These are phyloP conservation scores for Rynchops niger DNA, from an alignment of 2,113 vertebrate species.

Conservation along the genomic window DNA sequence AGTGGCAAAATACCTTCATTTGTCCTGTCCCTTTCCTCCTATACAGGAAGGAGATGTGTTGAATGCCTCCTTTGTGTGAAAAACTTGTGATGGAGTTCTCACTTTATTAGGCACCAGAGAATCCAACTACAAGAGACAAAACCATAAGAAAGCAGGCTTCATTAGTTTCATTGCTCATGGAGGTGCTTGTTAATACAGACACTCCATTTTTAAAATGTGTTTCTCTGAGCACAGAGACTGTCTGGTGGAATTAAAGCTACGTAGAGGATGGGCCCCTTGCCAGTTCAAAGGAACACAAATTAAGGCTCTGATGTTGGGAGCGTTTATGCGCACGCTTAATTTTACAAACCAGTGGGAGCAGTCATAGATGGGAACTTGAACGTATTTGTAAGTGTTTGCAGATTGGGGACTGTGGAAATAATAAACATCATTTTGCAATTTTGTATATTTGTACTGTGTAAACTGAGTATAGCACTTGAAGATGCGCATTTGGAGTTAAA, in stretches of 20 bases:
- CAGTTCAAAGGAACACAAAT: slow-evolving; percentile 57
- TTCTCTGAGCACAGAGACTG: slow-evolving; percentile 29
- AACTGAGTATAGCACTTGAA: neutral
- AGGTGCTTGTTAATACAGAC: slow-evolving; percentile 64
- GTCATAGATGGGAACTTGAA: neutral
- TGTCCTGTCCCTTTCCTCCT: neutral
- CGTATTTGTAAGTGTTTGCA: neutral
- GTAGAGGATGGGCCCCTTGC: slow-evolving; percentile 51
- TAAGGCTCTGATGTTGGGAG: slow-evolving; percentile 40
- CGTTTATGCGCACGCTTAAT: slow-evolving; percentile 35
- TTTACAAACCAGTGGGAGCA: slow-evolving; percentile 39
- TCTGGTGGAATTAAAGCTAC: slow-evolving; percentile 50
- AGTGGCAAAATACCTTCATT: neutral
- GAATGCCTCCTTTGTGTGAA: neutral
- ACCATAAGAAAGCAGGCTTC: slow-evolving; percentile 44
- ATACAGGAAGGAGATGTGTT: neutral
- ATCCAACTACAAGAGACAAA: slow-evolving; percentile 13
- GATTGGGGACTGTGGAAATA: neutral
- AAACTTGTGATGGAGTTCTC: slow-evolving; percentile 34
- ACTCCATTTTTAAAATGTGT: slow-evolving; percentile 56
- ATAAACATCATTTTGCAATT: neutral
- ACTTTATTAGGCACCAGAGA: slow-evolving; percentile 58
- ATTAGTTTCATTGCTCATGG: slow-evolving; percentile 65
- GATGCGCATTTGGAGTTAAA: neutral
- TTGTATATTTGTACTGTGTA: neutral